These are phyloP conservation scores for Lepidochitona cinerea DNA, from an alignment of 2,888 invertebrate genomes.

Conservation along the genomic window DNA sequence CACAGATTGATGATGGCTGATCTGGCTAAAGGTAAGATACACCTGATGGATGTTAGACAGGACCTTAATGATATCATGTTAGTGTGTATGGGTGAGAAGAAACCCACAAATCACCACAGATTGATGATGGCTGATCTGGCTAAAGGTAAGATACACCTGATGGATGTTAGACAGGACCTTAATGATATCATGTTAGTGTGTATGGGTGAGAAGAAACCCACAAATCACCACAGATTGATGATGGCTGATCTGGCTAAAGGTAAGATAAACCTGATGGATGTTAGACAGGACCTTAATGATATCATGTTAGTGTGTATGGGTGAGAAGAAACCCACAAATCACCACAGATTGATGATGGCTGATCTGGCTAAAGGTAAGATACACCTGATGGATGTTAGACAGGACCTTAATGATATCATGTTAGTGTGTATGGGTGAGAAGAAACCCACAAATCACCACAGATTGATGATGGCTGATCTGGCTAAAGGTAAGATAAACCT, in stretches of 20 bases:
- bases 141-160: conserved; percentile 82
- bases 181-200: conserved; percentile 77
- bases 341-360: conserved; percentile 94
- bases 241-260: conserved; percentile 93
- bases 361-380: conserved; percentile 87
- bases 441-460: conserved; percentile 99
- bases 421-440: conserved; percentile 91
- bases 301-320: conserved; percentile 83
- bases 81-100: conserved; percentile 95
- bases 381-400: conserved; percentile 89
- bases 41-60: conserved; percentile 86
- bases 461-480: conserved; percentile 92
- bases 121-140: conserved; percentile 94
- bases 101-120: conserved; percentile 98
- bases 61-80: conserved; percentile 68
- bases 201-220: conserved; percentile 97
- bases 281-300: conserved; percentile 75
- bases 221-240: conserved; percentile 97
- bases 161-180: conserved; percentile 81
- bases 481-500: conserved; percentile 83
- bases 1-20: conserved; percentile 95
- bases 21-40: conserved; percentile 85
- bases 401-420: conserved; percentile 67
- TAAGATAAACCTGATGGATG: conserved; percentile 82
- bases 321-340: conserved; percentile 98